These are phyloP conservation scores for Polydrusus pterygomalis DNA, from an alignment of 2,888 invertebrate species.

Conservation along the genomic window DNA sequence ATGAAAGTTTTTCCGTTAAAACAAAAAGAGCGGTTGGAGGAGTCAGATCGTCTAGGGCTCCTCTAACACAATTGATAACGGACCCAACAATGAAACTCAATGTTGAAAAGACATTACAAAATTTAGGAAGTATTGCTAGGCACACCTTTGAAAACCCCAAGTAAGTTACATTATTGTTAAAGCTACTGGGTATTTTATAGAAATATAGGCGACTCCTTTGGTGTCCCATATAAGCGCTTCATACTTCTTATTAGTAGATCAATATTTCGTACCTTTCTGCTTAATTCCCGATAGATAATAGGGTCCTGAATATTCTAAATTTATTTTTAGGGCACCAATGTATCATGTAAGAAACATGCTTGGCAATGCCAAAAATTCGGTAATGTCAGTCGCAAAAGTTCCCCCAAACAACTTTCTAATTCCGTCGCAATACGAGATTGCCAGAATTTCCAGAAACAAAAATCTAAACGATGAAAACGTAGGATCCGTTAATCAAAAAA, in stretches of 20 bases:
- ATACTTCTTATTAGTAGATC: too few relatives aligned
- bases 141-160: conserved; percentile 67
- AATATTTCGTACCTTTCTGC: too few relatives aligned
- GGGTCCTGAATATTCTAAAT: too few relatives aligned
- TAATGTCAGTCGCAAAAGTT: conserved; percentile 67
- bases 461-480: conserved; percentile 25
- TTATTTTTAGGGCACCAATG: conserved; percentile 63
- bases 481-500: conserved; percentile 52
- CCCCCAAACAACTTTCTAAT: conserved; percentile 67
- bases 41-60: conserved; percentile 24
- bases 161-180: too few relatives aligned
- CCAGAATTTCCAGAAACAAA: conserved; percentile 54
- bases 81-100: conserved; percentile 68
- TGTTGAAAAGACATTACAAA: conserved; percentile 69
- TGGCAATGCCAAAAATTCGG: conserved; percentile 67
- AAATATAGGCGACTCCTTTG: too few relatives aligned
- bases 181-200: too few relatives aligned
- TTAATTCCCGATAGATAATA: too few relatives aligned
- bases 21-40: conserved; percentile 25
- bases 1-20: conserved; percentile 1
- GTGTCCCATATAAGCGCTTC: too few relatives aligned
- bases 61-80: conserved; percentile 58
- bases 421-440: conserved; percentile 68
- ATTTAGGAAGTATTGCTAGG: conserved; percentile 66
- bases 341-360: conserved; percentile 68